Evolutionary conservation across 2,113 vertebrate genomes (phyloP).

Genomic region (Rhegmatorhina hoffmannsi): DNA sequence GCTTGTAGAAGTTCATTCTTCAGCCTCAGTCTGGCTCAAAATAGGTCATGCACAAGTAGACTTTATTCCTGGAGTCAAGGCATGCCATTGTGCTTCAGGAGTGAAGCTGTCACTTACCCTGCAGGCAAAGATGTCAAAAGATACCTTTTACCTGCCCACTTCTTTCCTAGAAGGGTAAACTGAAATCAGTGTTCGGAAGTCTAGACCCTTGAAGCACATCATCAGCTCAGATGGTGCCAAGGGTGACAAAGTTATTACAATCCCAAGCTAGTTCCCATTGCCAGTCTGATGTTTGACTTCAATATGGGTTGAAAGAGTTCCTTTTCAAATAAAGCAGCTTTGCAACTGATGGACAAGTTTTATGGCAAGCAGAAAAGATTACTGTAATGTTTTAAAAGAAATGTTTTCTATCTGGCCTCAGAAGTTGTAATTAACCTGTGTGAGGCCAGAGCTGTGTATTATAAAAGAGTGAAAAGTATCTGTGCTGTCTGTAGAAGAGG

Average conservation of each 20-base stretch:
- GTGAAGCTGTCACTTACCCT: not conserved
- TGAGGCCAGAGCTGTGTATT: not conserved
- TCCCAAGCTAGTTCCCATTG: not conserved
- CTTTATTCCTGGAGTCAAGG: not conserved
- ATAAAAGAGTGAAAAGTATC: not conserved
- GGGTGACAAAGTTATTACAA: not conserved
- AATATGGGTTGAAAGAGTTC: not conserved
- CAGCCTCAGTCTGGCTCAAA: not conserved
- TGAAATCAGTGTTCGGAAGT: not conserved
- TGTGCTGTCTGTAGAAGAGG: not conserved
- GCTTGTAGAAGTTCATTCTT: not conserved
- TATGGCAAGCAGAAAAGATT: not conserved
- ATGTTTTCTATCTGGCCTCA: not conserved
- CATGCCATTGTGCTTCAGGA: not conserved
- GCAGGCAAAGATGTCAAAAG: not conserved
- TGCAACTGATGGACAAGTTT: not conserved
- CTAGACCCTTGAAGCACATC: not conserved
- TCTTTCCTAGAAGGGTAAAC: not conserved
- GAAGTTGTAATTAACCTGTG: constrained; percentile 43
- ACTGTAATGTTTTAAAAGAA: constrained; percentile 17
- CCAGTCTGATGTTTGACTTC: not conserved
- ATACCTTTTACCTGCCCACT: not conserved
- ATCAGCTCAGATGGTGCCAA: not conserved
- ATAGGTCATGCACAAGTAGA: not conserved
- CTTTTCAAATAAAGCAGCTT: not conserved